A percentile compares a stretch with the other conserved stretches of the same genome.
phyloP scores from a whole-genome alignment of 2,113 vertebrate genomes.

The Melanotaenia duboulayi region DNA sequence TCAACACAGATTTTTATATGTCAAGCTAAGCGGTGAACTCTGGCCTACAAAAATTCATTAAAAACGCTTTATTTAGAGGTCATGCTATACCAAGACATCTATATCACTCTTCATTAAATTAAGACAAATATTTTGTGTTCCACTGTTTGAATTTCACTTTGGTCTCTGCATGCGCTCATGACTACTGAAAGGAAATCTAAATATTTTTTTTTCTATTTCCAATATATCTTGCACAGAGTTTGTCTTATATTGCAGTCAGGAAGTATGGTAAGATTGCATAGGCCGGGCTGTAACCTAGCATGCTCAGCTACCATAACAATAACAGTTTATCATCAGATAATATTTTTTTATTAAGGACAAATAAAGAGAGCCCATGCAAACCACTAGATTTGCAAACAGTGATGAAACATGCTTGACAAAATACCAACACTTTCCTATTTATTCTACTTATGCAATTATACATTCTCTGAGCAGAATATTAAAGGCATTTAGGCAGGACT shows the following conservation, averaged over 20 bases:
- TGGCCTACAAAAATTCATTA: not conserved
- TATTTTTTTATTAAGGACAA: not conserved
- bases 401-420: not conserved
- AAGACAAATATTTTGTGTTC: not conserved
- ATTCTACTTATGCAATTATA: not conserved
- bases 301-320: too few species aligned
- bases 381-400: not conserved
- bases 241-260: not conserved
- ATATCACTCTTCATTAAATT: not conserved
- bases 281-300: too few species aligned
- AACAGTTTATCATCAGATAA: too few species aligned
- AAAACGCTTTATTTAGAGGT: not conserved
- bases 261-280: too few species aligned
- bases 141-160: not conserved
- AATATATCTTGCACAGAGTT: not conserved
- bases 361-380: not conserved
- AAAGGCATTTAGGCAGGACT: slow-evolving; percentile 1
- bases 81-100: not conserved
- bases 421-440: not conserved
- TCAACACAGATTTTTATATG: not conserved
- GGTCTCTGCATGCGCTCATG: not conserved
- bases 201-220: not conserved
- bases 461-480: not conserved
- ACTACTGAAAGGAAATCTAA: not conserved
- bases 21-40: not conserved